Conservation (phyloP, 2,888 invertebrate species). For the Halocaridina rubra region DNA sequence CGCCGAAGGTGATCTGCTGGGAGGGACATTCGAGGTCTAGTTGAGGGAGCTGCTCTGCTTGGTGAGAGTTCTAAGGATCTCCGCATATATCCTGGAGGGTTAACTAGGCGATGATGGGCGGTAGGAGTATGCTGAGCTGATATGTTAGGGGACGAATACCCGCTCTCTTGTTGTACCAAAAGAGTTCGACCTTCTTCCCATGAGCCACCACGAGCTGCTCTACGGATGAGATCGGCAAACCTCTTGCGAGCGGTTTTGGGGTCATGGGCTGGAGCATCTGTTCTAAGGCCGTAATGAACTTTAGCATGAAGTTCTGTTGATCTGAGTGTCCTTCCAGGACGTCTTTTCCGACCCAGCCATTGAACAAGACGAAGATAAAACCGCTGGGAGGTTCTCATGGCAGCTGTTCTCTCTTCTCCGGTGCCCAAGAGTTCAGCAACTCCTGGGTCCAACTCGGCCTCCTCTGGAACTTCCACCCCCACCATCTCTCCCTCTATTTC, state of each 20-base stretch:
- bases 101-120: constrained; percentile 53
- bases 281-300: constrained; percentile 53
- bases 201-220: constrained; percentile 53
- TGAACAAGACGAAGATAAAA: constrained; percentile 51
- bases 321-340: constrained; percentile 32
- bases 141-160: constrained; percentile 60
- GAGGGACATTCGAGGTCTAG: constrained; percentile 58
- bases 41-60: constrained; percentile 29
- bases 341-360: constrained; percentile 55
- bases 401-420: constrained; percentile 44
- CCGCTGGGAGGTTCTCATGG: constrained; percentile 42
- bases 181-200: constrained; percentile 59
- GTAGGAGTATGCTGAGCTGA: constrained; percentile 62
- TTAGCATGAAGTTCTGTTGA: constrained; percentile 56
- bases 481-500: not conserved
- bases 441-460: constrained; percentile 29
- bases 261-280: constrained; percentile 46
- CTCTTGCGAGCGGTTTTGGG: constrained; percentile 45
- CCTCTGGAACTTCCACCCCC: not conserved
- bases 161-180: constrained; percentile 59
- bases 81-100: constrained; percentile 45
- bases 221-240: constrained; percentile 51
- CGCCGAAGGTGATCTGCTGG: constrained; percentile 55
- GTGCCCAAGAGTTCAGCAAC: constrained; percentile 42
- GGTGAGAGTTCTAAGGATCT: constrained; percentile 56